phyloP scores from a whole-genome alignment of 2,797 vertebrate genomes.

The Clarias laeviceps region DNA sequence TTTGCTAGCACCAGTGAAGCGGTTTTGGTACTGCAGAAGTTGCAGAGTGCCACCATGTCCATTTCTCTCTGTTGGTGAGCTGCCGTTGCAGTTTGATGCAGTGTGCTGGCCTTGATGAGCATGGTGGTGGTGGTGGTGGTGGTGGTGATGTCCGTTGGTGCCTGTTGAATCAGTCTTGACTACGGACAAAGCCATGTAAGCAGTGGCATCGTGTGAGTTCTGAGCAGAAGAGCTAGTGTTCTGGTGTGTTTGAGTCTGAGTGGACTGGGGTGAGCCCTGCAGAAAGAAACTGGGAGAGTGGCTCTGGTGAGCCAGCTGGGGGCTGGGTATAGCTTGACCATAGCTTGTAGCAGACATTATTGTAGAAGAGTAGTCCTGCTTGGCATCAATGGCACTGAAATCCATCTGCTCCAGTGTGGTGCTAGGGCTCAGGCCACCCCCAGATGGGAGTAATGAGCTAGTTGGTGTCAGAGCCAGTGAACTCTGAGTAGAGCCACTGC shows the following conservation, averaged over 20 bases:
- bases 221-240: constrained; percentile 71
- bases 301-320: constrained; percentile 85
- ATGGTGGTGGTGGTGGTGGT: constrained; percentile 65
- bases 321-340: constrained; percentile 83
- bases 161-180: constrained; percentile 68
- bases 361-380: constrained; percentile 88
- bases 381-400: constrained; percentile 97
- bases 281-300: constrained; percentile 94
- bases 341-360: constrained; percentile 87
- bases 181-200: constrained; percentile 70
- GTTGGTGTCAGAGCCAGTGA: constrained; percentile 85
- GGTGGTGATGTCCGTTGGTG: constrained; percentile 70
- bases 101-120: constrained; percentile 73
- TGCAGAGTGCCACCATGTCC: constrained; percentile 73
- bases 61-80: constrained; percentile 70
- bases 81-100: constrained; percentile 79
- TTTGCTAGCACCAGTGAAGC: constrained; percentile 76
- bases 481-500: constrained; percentile 75
- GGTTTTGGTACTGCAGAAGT: constrained; percentile 85
- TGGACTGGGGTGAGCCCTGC: constrained; percentile 83
- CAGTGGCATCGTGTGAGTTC: constrained; percentile 67
- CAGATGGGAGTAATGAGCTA: constrained; percentile 89
- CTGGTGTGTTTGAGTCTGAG: constrained; percentile 64
- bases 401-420: constrained; percentile 99
- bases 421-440: constrained; percentile 95